A percentile compares a stretch with the other conserved stretches of the same genome.
phyloP scores from a whole-genome alignment of 2,113 vertebrate genomes.

The Halcyon senegalensis region DNA sequence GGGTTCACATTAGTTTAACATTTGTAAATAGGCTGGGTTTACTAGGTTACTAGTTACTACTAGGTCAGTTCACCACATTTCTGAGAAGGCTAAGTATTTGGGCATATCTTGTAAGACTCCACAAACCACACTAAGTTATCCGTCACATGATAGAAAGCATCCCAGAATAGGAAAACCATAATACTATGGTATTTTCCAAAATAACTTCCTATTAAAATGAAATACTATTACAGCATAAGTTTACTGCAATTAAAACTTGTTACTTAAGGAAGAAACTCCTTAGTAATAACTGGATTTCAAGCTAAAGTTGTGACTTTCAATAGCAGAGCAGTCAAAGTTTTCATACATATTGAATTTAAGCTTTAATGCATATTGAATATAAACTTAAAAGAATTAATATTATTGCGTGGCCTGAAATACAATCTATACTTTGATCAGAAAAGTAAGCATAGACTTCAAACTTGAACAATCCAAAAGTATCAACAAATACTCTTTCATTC shows the following conservation, averaged over 20 bases:
- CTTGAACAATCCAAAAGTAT: neutral
- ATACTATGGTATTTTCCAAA: slow-evolving; percentile 14
- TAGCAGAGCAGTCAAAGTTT: neutral
- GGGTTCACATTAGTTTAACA: slow-evolving; percentile 28
- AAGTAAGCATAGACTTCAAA: neutral
- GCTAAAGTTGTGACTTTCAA: slow-evolving; percentile 28
- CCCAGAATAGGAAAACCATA: slow-evolving; percentile 29
- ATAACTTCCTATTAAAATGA: slow-evolving; percentile 48
- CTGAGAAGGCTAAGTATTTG: slow-evolving; percentile 41
- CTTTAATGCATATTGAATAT: neutral
- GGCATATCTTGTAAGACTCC: slow-evolving; percentile 23
- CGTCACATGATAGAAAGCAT: neutral
- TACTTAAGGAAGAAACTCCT: slow-evolving; percentile 32
- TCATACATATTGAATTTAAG: neutral
- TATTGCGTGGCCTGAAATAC: neutral
- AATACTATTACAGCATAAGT: neutral
- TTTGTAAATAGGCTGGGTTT: slow-evolving; percentile 43
- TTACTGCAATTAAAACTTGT: slow-evolving; percentile 27
- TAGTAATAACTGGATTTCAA: neutral
- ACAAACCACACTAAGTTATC: slow-evolving; percentile 35
- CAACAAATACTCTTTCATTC: neutral
- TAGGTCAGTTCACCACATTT: slow-evolving; percentile 6
- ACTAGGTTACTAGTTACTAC: slow-evolving; percentile 37
- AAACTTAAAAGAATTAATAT: neutral
- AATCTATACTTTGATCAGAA: neutral